Percentiles rank a stretch among this genome's conserved stretches.
These are phyloP conservation scores for Ophion slaviceki DNA, from an alignment of 2,888 invertebrate species.

Conservation along the genomic window DNA sequence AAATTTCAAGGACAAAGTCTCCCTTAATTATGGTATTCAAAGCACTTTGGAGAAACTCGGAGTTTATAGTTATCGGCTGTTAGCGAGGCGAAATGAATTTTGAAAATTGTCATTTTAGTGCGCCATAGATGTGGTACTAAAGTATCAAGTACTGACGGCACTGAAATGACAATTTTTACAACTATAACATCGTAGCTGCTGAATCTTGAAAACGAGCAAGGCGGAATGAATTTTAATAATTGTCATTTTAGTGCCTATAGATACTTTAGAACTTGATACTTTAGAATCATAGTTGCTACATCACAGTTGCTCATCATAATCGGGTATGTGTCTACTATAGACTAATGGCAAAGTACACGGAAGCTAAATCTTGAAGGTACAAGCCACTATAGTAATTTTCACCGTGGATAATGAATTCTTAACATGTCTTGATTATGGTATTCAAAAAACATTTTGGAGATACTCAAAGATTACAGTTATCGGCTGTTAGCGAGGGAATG, in stretches of 20 bases:
- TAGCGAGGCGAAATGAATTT: no score
- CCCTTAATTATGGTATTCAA: not conserved
- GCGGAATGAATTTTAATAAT: no score
- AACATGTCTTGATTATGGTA: not conserved
- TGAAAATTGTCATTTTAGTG: no score
- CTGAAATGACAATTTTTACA: no score
- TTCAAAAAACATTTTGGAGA: not conserved
- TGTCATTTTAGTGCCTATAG: no score
- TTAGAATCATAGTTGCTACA: slow-evolving; percentile 89
- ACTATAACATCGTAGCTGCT: no score
- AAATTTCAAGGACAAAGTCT: no score
- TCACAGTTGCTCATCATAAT: slow-evolving; percentile 96
- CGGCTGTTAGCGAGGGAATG: no score
- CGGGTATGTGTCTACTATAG: slow-evolving; percentile 85
- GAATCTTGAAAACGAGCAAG: no score
- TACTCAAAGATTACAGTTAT: not conserved
- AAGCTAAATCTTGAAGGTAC: not conserved
- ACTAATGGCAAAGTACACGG: not conserved
- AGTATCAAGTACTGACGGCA: no score
- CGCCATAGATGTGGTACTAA: no score
- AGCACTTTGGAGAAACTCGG: not conserved
- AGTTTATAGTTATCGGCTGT: not conserved
- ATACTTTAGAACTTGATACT: no score
- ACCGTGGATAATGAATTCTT: not conserved
- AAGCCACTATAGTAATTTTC: not conserved